These are phyloP conservation scores for Colistium nudipinnis DNA, from an alignment of 2,113 vertebrate species.

Conservation along the genomic window DNA sequence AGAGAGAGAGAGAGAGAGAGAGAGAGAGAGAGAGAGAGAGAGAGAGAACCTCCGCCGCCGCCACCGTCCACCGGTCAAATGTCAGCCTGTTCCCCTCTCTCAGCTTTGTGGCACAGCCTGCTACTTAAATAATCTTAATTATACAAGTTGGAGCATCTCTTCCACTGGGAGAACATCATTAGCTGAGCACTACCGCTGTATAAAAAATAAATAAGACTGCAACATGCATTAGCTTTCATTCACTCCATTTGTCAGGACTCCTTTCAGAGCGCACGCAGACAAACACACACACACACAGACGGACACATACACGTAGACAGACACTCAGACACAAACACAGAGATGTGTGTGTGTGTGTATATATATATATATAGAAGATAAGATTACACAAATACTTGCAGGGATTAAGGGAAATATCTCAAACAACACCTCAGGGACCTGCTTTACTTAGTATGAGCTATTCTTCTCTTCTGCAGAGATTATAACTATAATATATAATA, in stretches of 20 bases:
- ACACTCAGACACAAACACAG: neutral
- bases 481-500: too few species aligned
- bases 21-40: too few species aligned
- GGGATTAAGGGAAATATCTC: too few species aligned
- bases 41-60: too few species aligned
- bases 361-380: too few species aligned
- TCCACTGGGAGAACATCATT: neutral
- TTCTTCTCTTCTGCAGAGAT: neutral
- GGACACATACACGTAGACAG: too few species aligned
- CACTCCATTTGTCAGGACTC: neutral
- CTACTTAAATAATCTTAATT: slow-evolving; percentile 39
- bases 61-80: slow-evolving; percentile 59
- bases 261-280: neutral
- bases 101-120: slow-evolving; percentile 2
- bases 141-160: slow-evolving; percentile 15
- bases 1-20: too few species aligned
- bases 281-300: neutral
- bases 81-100: slow-evolving; percentile 43
- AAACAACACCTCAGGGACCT: too few species aligned
- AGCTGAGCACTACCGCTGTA: neutral
- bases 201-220: neutral
- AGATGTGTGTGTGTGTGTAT: too few species aligned
- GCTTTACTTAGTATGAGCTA: neutral
- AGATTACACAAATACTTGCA: too few species aligned
- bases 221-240: neutral